phyloP scores from a whole-genome alignment of 2,888 invertebrate genomes.

The Odontothrips loti region DNA sequence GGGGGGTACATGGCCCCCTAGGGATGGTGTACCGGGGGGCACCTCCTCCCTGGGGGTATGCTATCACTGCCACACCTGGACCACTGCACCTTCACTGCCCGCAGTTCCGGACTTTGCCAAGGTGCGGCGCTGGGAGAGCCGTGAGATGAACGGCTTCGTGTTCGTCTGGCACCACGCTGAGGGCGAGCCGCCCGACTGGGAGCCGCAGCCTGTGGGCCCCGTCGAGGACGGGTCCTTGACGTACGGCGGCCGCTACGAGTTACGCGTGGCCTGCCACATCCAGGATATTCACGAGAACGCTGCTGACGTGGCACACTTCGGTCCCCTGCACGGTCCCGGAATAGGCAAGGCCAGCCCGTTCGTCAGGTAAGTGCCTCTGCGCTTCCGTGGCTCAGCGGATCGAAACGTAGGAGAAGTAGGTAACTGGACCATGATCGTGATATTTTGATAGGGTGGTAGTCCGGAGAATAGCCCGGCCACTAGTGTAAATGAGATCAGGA shows the following conservation, averaged over 20 bases:
- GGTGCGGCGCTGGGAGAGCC: constrained; percentile 63
- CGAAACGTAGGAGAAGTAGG: too few species aligned
- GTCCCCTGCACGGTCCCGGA: constrained; percentile 65
- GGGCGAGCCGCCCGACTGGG: constrained; percentile 63
- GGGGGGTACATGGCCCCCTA: too few species aligned
- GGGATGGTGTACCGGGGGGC: too few species aligned
- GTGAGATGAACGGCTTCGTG: constrained; percentile 68
- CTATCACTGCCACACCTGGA: too few species aligned
- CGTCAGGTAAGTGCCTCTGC: too few species aligned
- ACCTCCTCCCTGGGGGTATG: too few species aligned
- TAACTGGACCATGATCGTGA: too few species aligned
- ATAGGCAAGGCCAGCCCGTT: constrained; percentile 50
- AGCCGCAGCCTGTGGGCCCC: constrained; percentile 54
- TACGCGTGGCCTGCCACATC: constrained; percentile 69
- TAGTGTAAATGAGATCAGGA: too few species aligned
- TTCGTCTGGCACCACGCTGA: constrained; percentile 83
- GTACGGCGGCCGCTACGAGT: constrained; percentile 74
- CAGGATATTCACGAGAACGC: constrained; percentile 91
- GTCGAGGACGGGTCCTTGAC: constrained; percentile 55
- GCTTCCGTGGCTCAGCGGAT: too few species aligned
- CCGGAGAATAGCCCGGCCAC: too few species aligned
- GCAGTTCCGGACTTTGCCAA: constrained; percentile 67
- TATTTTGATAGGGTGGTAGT: too few species aligned
- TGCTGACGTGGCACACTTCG: constrained; percentile 76
- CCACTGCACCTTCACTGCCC: too few species aligned